Conservation (phyloP, 2,888 invertebrate genomes). For the Desoria tigrina region DNA sequence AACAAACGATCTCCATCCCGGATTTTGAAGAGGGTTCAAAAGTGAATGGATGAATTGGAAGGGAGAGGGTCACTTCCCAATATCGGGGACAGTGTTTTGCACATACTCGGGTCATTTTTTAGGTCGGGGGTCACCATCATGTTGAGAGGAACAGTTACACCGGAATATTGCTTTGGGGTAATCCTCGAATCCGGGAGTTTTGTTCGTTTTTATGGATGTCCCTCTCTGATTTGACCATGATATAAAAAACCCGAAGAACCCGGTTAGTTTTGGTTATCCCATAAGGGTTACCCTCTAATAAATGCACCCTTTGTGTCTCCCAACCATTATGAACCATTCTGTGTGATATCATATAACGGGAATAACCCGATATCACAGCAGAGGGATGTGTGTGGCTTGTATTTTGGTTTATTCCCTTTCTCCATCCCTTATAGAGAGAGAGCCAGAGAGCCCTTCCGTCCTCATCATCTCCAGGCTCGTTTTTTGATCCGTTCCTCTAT, state of each 20-base stretch:
- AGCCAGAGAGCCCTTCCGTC: background rate
- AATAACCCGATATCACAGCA: background rate
- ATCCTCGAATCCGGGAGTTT: no score
- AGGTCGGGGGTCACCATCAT: no score
- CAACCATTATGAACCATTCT: constrained; percentile 9
- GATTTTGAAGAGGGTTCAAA: background rate
- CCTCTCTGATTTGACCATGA: background rate
- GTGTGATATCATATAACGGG: constrained; percentile 7
- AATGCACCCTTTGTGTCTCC: constrained; percentile 10
- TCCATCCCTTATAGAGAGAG: constrained; percentile 8
- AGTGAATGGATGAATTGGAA: background rate
- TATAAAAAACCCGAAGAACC: constrained; percentile 4
- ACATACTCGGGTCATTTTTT: no score
- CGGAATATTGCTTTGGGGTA: no score
- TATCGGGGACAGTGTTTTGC: no score
- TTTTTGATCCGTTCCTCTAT: no score
- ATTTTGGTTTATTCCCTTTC: constrained; percentile 15
- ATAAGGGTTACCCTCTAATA: constrained; percentile 12
- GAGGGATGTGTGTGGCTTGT: constrained; percentile 19
- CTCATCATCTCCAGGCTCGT: no score
- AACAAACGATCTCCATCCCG: background rate
- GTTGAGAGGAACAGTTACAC: no score
- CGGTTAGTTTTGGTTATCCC: constrained; percentile 12
- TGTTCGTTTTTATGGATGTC: background rate
- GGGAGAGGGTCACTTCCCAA: background rate